Evolutionary conservation across 1,140 invertebrate genomes (phyloP).

Genomic region (Eriosoma lanigerum): DNA sequence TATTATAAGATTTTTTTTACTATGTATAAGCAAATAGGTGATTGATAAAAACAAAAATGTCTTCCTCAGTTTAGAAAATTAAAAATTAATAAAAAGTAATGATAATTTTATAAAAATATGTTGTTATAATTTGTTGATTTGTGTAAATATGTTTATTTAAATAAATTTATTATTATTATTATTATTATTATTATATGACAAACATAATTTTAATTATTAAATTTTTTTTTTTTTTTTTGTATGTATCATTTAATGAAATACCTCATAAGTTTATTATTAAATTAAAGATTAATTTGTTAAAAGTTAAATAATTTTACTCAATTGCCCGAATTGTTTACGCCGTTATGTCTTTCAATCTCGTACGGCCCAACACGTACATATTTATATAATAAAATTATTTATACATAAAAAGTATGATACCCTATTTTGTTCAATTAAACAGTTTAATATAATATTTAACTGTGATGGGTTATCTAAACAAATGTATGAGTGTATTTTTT

Average conservation of each 20-base stretch:
- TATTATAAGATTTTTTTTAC: conserved; percentile 33
- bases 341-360: conserved; percentile 29
- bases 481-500: conserved; percentile 4
- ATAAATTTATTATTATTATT: conserved; percentile 50
- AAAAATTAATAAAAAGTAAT: conserved; percentile 8
- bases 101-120: conserved; percentile 15
- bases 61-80: conserved; percentile 43
- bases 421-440: conserved; percentile 22
- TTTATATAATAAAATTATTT: background rate
- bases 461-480: background rate
- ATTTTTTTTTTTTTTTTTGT: background rate
- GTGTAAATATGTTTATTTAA: conserved; percentile 44
- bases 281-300: background rate
- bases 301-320: conserved; percentile 9
- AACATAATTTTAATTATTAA: background rate
- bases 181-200: background rate
- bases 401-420: background rate
- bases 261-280: conserved; percentile 45
- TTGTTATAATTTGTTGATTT: conserved; percentile 49
- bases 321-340: conserved; percentile 27
- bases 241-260: conserved; percentile 45
- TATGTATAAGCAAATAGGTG: conserved; percentile 49
- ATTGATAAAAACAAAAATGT: conserved; percentile 46
- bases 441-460: background rate
- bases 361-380: conserved; percentile 14